Evolutionary conservation across 2,888 invertebrate genomes (phyloP), one percentile per base, ranked within the genome.

Genomic region (Melanostoma mellinum): DNA sequence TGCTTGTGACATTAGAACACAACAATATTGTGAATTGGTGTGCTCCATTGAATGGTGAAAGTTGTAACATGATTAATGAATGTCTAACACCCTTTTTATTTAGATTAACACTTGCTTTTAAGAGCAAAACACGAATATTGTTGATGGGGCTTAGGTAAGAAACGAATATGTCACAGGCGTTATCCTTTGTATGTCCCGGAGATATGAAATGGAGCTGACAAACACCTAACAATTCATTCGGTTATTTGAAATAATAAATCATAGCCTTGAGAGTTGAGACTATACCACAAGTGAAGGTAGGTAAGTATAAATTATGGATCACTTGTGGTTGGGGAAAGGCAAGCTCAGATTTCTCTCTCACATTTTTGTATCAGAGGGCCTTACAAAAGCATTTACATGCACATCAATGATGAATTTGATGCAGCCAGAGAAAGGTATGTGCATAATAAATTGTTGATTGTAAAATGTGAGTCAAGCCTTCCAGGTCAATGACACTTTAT

Each of bases 61-160:
- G 42, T 61, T 71, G 42, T 67, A 72, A 76, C 72, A 76, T 81
- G 81, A 81, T 76, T 72, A 76, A 76, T 81, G 71, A 72, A 76
- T 81, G 76, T 65, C 67, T 67, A 33, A 72, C 76, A 81, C 20
- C 58, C 63, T 65, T 65, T 80, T 75, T 80, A 76, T 63, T 63
- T 50, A 63, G 63, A 63, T 63, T 63, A 63, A 63, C 63, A 63
- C 63, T 50, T 63, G 63, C 63, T 63, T 63, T 63, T 50, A 63
- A n/a, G 48, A 63, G 30, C 20, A 20, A 50, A 63, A 63, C 38
- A 50, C 50, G 38, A 63, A 38, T 35, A 60, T 44, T 20, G n/a
- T n/a, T 44, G 4, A 44, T 44, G n/a, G 33, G 2, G 6, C 1
- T 44, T 8, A 42, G 32, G 42, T 5, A 33, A 48, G 8, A 55